Base-by-base conservation (phyloP, 1,140 invertebrate genomes). In the Trissolcus basalis region DNA sequence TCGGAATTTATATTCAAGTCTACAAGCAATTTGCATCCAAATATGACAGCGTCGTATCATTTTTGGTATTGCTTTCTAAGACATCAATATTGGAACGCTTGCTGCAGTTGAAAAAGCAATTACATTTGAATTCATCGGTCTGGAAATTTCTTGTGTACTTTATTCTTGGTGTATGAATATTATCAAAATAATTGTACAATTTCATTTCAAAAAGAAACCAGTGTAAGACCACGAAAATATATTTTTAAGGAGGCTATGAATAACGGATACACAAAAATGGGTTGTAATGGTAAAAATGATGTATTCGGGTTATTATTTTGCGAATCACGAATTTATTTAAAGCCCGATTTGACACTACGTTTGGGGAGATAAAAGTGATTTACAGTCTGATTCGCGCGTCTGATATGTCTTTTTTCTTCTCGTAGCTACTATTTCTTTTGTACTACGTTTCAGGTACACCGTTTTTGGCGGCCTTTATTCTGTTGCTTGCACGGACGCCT, bases 401-500 rank as follows among this genome's bases (percentile, higher is more conserved):
- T 27, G 19, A 27, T 27, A 27, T 27, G 19, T 6, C 6, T 27
- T 27, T 27, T 27, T 27, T 27, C 19, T 27, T 27, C n/a, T n/a
- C n/a, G 19, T 27, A 27, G 19, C 19, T 27, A 27, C 19, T 27
- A 27, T 50, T 45, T 58, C 32, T 61, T 53, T 64, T 49, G 8
- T 53, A 14, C 44, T 13, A n/a, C n/a, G 10, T 71, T 54, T 74
- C 70, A 88, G 87, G 53, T 96, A 96, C 85, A 95, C 94, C 0
- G 88, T 95, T 39, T 92, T 93, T 81, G 94, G 94, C 6, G 94
- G 94, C 1, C 87, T 96, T 8, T 95, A 95, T 83, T 93, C 93
- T 15, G 93, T 95, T 4, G 93, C 94, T 7, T 95, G 94, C 81
- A 95, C 94, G 7, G 94, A 96, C 82, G 93, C 93, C 14, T 90